These are phyloP conservation scores for Cataglyphis altisquamis DNA, from an alignment of 2,888 invertebrate species.

Conservation along the genomic window DNA sequence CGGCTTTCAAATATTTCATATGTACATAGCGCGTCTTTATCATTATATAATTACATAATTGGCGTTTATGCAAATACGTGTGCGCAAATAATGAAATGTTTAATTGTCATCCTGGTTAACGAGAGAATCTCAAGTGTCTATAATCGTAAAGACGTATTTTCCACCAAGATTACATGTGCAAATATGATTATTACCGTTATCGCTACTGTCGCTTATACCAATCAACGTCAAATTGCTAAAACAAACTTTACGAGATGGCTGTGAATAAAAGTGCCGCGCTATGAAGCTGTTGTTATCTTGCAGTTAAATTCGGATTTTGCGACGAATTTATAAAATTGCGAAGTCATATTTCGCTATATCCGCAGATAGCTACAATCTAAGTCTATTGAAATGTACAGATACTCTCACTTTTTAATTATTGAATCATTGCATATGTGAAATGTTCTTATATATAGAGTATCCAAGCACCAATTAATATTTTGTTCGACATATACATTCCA, in stretches of 20 bases:
- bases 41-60: conserved; percentile 45
- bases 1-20: conserved; percentile 17
- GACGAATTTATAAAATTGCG: conserved; percentile 8
- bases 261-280: neutral
- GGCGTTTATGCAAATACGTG: conserved; percentile 36
- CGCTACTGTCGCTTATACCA: conserved; percentile 26
- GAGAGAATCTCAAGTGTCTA: neutral
- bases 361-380: neutral
- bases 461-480: neutral
- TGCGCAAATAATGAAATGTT: conserved; percentile 5
- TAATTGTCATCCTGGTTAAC: conserved; percentile 33
- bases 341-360: conserved; percentile 19
- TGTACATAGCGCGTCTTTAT: conserved; percentile 29
- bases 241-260: conserved; percentile 18
- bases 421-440: neutral
- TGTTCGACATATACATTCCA: no score
- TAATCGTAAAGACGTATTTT: neutral
- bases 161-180: neutral
- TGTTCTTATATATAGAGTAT: neutral
- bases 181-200: conserved; percentile 37
- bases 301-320: conserved; percentile 17
- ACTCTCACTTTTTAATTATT: conserved; percentile 14
- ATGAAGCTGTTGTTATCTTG: conserved; percentile 15
- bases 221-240: conserved; percentile 23
- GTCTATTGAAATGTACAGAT: conserved; percentile 11